A percentile compares a stretch with the other conserved stretches of the same genome.
Conservation (phyloP, 2,797 vertebrate species). For the Danio kyathit region DNA sequence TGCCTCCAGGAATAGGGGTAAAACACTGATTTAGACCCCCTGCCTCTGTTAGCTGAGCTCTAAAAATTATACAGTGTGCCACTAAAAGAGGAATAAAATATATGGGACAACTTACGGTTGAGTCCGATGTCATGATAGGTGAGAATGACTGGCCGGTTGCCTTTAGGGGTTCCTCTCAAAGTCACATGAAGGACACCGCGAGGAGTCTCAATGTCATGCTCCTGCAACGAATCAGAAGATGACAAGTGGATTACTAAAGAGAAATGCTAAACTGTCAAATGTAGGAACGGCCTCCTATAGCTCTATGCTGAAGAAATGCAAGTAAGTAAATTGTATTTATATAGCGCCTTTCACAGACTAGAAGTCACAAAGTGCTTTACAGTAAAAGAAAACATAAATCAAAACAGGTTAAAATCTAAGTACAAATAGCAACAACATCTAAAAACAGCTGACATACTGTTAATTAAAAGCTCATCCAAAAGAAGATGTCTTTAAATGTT, state of each 20-base stretch:
- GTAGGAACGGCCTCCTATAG: no score
- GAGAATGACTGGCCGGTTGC: slow-evolving; percentile 93
- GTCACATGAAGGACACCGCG: slow-evolving; percentile 92
- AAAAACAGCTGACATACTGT: no score
- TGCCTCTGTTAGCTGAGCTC: not conserved
- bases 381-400: no score
- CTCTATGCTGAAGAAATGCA: no score
- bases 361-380: no score
- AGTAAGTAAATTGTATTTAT: no score
- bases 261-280: not conserved
- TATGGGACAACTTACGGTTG: slow-evolving; percentile 86
- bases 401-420: no score
- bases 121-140: slow-evolving; percentile 97
- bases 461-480: no score
- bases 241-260: not conserved
- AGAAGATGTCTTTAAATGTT: no score
- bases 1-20: not conserved
- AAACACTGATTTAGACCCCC: not conserved
- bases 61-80: not conserved
- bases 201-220: slow-evolving; percentile 93
- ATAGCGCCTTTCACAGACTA: no score
- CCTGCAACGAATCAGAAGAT: slow-evolving; percentile 76
- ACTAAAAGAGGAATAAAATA: not conserved
- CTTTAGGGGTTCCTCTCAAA: slow-evolving; percentile 88
- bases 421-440: no score